Base-by-base conservation (phyloP, 2,888 invertebrate species). In the Caenorhabditis sp. region DNA sequence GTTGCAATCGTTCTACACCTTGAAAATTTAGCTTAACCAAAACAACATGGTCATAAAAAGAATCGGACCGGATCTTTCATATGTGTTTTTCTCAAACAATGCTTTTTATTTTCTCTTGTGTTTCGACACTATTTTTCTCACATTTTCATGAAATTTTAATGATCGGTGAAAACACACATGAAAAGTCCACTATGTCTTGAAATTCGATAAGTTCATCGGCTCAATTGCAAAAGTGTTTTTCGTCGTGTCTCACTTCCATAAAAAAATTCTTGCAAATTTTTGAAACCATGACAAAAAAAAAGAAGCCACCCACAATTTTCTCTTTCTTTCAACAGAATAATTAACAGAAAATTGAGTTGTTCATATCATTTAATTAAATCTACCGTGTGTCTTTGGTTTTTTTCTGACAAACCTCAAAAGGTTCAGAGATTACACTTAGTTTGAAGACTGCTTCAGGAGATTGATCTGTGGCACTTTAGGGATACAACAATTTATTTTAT, bases 41-140 rank as follows among this genome's bases (percentile, higher is more conserved):
- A 31, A 31, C 31, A 31, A 31, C 31, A 4, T 31, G 5, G 31
- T 31, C 31, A 31, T 31, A 7, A 10, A 31, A 10, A 31, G 31
- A 10, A 31, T 31, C 31, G 31, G 31, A 31, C 53, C 23, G 21
- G 23, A 53, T 23, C 17, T 17, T 17, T 14, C n/a, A 14, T 49
- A 49, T 49, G n/a, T 53, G 26, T 56, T 27, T 56, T 56, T 56
- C 17, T n/a, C 4, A 56, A 53, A 26, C 14, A 10, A 14, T 56
- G 17, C n/a, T 12, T 12, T 4, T 17, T 14, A 20, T 20, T 20
- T 17, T 56, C 56, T 14, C 25, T 17, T 14, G 53, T 20, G 7
- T 53, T 21, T 53, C n/a, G n/a, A n/a, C 53, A 14, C 56, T n/a
- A 26, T 56, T 56, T 27, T 56, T 26, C 56, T 56, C 56, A 56